These are phyloP conservation scores for Ptyas mucosa DNA, from an alignment of 2,113 vertebrate species.

Conservation along the genomic window DNA sequence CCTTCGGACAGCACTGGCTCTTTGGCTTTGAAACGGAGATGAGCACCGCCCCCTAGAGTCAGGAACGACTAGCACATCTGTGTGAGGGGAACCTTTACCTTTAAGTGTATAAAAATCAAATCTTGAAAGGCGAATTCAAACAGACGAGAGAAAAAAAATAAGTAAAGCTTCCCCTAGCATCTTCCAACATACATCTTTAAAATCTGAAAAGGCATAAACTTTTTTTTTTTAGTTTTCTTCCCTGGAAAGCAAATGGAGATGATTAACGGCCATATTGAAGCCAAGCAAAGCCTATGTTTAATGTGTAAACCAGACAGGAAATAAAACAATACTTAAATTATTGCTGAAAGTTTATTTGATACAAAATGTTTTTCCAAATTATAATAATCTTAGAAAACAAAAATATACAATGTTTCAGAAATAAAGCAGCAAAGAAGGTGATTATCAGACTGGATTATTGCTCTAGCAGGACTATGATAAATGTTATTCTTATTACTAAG, in stretches of 20 bases:
- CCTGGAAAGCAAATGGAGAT: background rate
- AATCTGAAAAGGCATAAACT: background rate
- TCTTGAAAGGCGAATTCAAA: background rate
- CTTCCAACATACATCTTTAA: background rate
- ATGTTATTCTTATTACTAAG: background rate
- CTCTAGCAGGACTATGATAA: background rate
- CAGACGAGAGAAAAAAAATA: background rate
- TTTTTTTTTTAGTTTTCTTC: background rate
- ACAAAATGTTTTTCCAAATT: conserved; percentile 3
- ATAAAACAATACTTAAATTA: background rate
- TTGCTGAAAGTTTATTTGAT: conserved; percentile 23
- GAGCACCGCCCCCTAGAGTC: too few relatives aligned
- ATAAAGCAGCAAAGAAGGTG: background rate
- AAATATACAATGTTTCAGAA: conserved; percentile 3
- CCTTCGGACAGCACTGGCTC: too few relatives aligned
- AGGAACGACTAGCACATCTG: too few relatives aligned
- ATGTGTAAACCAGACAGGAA: background rate
- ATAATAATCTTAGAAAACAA: conserved; percentile 19
- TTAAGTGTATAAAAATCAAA: background rate
- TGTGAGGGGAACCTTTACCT: too few relatives aligned
- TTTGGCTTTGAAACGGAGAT: too few relatives aligned
- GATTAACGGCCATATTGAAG: background rate
- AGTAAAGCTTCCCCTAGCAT: background rate
- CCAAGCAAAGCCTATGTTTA: background rate
- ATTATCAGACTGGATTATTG: background rate